These are phyloP conservation scores for Drosophila kurseongensis DNA, from an alignment of 1,140 invertebrate genomes.

Conservation along the genomic window DNA sequence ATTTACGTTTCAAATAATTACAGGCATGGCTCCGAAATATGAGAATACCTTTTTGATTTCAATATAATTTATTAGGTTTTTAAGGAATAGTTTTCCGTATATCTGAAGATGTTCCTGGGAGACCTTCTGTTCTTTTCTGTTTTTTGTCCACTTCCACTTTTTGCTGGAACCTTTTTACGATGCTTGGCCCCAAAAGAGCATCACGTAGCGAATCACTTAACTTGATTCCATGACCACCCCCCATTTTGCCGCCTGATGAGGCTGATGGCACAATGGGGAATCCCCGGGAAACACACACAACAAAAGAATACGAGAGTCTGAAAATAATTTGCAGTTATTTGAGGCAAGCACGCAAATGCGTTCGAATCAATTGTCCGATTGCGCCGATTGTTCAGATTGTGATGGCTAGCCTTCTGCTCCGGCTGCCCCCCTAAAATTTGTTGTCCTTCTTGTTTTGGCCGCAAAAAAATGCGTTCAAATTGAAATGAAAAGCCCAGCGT, in stretches of 20 bases:
- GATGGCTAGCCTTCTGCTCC: not conserved
- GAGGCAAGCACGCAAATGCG: conserved; percentile 82
- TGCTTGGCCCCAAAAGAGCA: conserved; percentile 52
- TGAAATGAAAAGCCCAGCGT: conserved; percentile 80
- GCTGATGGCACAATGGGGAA: conserved; percentile 60
- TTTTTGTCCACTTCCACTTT: conserved; percentile 30
- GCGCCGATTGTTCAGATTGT: conserved; percentile 72
- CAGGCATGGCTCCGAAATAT: not conserved
- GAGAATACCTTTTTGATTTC: not conserved
- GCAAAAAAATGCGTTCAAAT: conserved; percentile 72
- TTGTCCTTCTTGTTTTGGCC: conserved; percentile 11
- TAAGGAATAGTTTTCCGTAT: not conserved
- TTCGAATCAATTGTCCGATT: conserved; percentile 83
- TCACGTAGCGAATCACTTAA: conserved; percentile 84
- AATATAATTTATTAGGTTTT: not conserved
- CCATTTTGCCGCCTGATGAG: conserved; percentile 14
- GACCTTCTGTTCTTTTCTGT: not conserved
- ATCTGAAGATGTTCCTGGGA: not conserved
- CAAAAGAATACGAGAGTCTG: conserved; percentile 28
- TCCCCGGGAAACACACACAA: conserved; percentile 1
- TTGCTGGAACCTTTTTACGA: conserved; percentile 39
- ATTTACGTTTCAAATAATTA: no score
- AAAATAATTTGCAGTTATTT: conserved; percentile 79
- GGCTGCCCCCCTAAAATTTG: no score
- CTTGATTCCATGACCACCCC: conserved; percentile 60